Evolutionary conservation across 2,113 vertebrate genomes (phyloP).

Genomic region (Psephotus haematonotus): DNA sequence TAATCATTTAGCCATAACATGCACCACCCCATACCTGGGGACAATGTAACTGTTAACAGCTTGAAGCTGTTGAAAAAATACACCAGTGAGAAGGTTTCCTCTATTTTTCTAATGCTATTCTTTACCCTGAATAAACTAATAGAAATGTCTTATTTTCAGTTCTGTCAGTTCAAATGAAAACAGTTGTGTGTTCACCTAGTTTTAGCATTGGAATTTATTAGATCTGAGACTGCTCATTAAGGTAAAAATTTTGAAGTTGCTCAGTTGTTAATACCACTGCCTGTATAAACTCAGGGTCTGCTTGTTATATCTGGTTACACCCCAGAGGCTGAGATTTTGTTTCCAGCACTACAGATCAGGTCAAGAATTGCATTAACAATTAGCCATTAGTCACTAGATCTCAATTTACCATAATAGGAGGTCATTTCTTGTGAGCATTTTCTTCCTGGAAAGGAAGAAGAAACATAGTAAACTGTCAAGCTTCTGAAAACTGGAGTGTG

Average conservation of each 20-base stretch:
- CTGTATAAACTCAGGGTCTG: constrained; percentile 43
- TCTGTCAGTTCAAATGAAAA: constrained; percentile 63
- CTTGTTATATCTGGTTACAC: constrained; percentile 67
- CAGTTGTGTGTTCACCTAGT: constrained; percentile 22
- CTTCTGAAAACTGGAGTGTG: not conserved
- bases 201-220: constrained; percentile 67
- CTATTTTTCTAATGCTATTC: constrained; percentile 60
- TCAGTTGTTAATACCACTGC: constrained; percentile 61
- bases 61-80: constrained; percentile 74
- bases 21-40: constrained; percentile 65
- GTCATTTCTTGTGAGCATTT: constrained; percentile 60
- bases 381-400: constrained; percentile 73
- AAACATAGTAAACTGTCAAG: not conserved
- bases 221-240: constrained; percentile 53
- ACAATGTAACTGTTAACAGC: constrained; percentile 74
- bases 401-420: constrained; percentile 63
- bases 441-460: constrained; percentile 9
- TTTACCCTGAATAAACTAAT: constrained; percentile 65
- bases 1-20: constrained; percentile 77
- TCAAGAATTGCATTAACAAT: constrained; percentile 76
- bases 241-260: constrained; percentile 66
- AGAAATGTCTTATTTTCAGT: constrained; percentile 61
- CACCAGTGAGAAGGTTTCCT: constrained; percentile 58
- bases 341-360: constrained; percentile 68
- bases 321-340: constrained; percentile 68